Base-by-base conservation (phyloP, 2,797 vertebrate genomes). In the Ptychobarbus kaznakovi region DNA sequence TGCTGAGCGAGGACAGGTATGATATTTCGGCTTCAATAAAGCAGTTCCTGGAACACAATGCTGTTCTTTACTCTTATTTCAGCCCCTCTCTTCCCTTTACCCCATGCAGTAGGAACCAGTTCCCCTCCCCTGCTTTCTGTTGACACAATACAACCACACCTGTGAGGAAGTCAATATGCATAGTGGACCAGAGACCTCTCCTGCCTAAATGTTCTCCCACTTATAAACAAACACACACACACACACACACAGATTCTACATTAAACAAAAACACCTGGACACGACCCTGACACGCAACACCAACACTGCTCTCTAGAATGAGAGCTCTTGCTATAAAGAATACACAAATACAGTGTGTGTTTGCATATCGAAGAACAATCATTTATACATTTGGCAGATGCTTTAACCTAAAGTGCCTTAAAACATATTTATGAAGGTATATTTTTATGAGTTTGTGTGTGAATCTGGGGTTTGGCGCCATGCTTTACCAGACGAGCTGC, bases 121-220 rank as follows among this genome's bases (percentile, higher is more conserved):
- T 85, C 73, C 42, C 51, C 78, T 81, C 88, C 89, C 89, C 88
- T 78, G 86, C 89, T 84, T 90, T 70, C 35, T 91, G 88, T 89
- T 89, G 90, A 92, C 87, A 90, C 88, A 86, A 90, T 90, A 89
- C 81, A 90, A 82, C 88, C 86, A 89, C 86, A 92, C 90, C 89
- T 91, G 84, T 20, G 56, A 87, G 81, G 89, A 90, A 83, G 87
- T 51, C 87, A 87, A 83, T 89, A 89, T 51, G 68, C 32, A 85
- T 85, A 40, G 79, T 20, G 87, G 84, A 79, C 20, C 46, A 51
- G 86, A 84, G 74, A 58, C 80, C 80, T 53, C 61, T 72, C 75
- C 74, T 18, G 12, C 32, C 51, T 70, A 44, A 76, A 81, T 76
- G 51, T 56, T 87, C 77, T 80, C 72, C 58, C 79, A 63, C 77